These are phyloP conservation scores for Hydrophis major DNA, from an alignment of 2,797 vertebrate genomes.

Conservation along the genomic window DNA sequence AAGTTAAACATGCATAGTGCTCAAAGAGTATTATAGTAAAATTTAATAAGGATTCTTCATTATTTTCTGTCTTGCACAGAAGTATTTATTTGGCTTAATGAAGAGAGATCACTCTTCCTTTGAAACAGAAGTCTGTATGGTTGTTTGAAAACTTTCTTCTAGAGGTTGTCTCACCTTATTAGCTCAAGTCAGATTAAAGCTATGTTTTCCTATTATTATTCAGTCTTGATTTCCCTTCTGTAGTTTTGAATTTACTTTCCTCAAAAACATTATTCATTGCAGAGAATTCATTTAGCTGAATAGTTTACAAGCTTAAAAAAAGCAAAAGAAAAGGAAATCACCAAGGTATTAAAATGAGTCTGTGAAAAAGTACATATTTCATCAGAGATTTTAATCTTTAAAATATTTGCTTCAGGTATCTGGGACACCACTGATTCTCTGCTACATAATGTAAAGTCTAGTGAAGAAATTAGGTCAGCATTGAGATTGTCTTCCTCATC, in stretches of 20 bases:
- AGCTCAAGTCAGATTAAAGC: slow-evolving; percentile 41
- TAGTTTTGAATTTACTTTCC: slow-evolving; percentile 36
- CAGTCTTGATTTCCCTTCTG: slow-evolving; percentile 29
- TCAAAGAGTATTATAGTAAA: slow-evolving; percentile 9
- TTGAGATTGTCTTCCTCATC: slow-evolving; percentile 54
- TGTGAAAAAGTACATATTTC: slow-evolving; percentile 47
- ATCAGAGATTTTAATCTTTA: slow-evolving; percentile 57
- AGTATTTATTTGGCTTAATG: slow-evolving; percentile 40
- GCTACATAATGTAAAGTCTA: slow-evolving; percentile 59
- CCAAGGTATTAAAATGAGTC: slow-evolving; percentile 40
- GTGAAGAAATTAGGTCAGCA: slow-evolving; percentile 57
- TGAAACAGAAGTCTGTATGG: slow-evolving; percentile 21
- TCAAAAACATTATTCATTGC: slow-evolving; percentile 40
- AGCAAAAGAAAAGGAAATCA: slow-evolving; percentile 7
- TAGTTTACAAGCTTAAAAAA: slow-evolving; percentile 44
- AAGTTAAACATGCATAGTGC: background rate
- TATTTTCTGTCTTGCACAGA: slow-evolving; percentile 46
- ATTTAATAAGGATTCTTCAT: slow-evolving; percentile 53
- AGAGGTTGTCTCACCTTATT: slow-evolving; percentile 48
- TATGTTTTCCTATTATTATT: slow-evolving; percentile 38
- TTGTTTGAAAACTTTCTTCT: slow-evolving; percentile 34
- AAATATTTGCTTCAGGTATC: slow-evolving; percentile 49
- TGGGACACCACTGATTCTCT: slow-evolving; percentile 45
- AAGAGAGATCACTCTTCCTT: slow-evolving; percentile 25
- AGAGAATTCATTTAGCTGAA: slow-evolving; percentile 27